These are phyloP conservation scores for Muscina levida DNA, from an alignment of 2,888 invertebrate genomes.

Conservation along the genomic window DNA sequence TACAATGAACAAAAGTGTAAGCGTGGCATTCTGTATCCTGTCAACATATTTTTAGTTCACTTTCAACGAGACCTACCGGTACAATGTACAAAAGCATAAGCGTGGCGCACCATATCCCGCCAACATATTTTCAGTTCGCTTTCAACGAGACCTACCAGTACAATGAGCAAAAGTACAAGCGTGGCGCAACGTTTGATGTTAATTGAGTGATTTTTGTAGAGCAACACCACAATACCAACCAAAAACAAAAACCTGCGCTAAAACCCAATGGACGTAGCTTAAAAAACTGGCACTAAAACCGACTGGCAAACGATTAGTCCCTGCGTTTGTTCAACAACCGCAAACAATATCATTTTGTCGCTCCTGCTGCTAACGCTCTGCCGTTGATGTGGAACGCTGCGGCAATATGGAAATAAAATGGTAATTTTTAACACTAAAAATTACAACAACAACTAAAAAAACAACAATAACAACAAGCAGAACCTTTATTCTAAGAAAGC, in stretches of 20 bases:
- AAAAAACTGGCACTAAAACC: conserved; percentile 37
- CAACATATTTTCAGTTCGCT: no score
- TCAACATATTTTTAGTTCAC: no score
- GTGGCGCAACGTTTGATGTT: conserved; percentile 64
- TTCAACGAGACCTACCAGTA: neutral
- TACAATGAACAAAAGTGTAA: no score
- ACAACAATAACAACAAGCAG: neutral
- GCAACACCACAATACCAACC: conserved; percentile 50
- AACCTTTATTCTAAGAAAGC: conserved; percentile 8
- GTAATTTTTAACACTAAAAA: conserved; percentile 50
- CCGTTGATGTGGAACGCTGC: conserved; percentile 33
- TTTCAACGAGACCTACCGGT: no score
- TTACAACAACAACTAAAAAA: conserved; percentile 28
- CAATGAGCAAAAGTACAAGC: conserved; percentile 29
- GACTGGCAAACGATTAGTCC: conserved; percentile 2
- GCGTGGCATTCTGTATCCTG: no score
- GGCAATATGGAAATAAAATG: conserved; percentile 52
- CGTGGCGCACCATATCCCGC: no score
- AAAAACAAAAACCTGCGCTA: conserved; percentile 41
- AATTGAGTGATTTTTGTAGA: conserved; percentile 63
- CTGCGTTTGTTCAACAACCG: conserved; percentile 37
- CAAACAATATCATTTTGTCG: conserved; percentile 35
- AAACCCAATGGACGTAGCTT: neutral
- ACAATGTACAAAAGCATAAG: no score
- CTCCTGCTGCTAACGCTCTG: neutral